Evolutionary conservation across 2,888 invertebrate genomes (phyloP).

Genomic region (Lobophora halterata): DNA sequence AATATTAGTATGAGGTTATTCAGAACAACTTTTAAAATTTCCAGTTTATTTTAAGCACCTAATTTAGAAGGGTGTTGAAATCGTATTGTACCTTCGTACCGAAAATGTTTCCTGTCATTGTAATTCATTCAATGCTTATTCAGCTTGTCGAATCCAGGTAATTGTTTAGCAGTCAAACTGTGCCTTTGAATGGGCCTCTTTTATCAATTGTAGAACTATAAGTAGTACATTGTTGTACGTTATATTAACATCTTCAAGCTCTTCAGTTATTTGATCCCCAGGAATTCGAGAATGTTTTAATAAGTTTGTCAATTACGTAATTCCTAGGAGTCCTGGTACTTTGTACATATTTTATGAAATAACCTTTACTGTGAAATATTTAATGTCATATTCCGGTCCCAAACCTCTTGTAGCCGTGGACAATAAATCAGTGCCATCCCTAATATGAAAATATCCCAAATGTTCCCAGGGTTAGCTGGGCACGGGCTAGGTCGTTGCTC

Average conservation of each 20-base stretch:
- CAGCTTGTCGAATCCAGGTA: conserved; percentile 45
- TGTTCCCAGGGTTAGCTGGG: conserved; percentile 35
- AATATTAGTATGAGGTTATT: too few relatives aligned
- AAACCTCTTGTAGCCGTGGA: conserved; percentile 33
- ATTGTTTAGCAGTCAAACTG: conserved; percentile 35
- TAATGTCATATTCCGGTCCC: conserved; percentile 28
- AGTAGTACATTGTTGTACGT: conserved; percentile 19
- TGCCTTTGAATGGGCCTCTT: conserved; percentile 29
- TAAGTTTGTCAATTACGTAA: too few relatives aligned
- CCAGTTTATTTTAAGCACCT: too few relatives aligned
- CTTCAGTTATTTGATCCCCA: too few relatives aligned
- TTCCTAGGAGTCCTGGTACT: background rate
- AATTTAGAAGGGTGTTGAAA: background rate
- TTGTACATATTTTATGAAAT: conserved; percentile 10
- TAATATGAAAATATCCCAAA: conserved; percentile 48
- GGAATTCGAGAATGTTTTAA: too few relatives aligned
- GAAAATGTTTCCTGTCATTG: conserved; percentile 52
- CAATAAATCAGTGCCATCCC: conserved; percentile 51
- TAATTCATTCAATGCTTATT: conserved; percentile 42
- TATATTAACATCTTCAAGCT: too few relatives aligned
- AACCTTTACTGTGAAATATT: conserved; percentile 30
- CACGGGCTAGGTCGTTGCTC: conserved; percentile 54
- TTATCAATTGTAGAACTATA: conserved; percentile 30
- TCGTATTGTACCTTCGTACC: conserved; percentile 13
- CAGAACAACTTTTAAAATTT: too few relatives aligned